These are phyloP conservation scores for Anniella stebbinsi DNA, from an alignment of 2,797 vertebrate genomes.

Conservation along the genomic window DNA sequence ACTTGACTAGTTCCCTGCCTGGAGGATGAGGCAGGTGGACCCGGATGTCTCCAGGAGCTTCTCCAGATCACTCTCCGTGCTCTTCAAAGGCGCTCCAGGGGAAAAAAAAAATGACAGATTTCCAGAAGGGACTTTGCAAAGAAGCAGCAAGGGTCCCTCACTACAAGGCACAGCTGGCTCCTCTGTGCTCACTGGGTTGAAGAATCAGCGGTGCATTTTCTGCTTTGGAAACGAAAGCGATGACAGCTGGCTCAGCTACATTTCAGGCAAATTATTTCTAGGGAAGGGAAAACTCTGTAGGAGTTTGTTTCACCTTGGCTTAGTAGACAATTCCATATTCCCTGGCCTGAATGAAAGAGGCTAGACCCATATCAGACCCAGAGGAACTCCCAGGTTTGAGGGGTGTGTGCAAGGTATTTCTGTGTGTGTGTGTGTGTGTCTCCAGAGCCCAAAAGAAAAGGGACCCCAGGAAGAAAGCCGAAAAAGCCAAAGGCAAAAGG, in stretches of 20 bases:
- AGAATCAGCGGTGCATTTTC: background rate
- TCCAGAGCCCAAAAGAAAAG: no score
- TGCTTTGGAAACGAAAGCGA: background rate
- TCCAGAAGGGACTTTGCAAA: background rate
- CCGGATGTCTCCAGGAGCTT: conserved; percentile 52
- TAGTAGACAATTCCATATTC: rapidly evolving
- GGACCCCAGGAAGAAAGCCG: no score
- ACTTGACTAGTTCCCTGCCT: conserved; percentile 52
- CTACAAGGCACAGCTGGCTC: conserved; percentile 60
- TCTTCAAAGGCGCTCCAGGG: conserved; percentile 59
- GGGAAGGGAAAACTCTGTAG: background rate
- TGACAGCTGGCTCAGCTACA: background rate
- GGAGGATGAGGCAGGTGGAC: conserved; percentile 28
- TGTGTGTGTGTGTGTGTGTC: no score
- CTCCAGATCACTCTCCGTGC: conserved; percentile 4
- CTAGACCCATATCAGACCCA: background rate
- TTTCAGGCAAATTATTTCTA: background rate
- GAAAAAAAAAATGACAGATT: conserved; percentile 67
- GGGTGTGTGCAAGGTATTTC: no score
- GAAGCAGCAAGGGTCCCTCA: conserved; percentile 42
- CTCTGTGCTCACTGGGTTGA: conserved; percentile 10
- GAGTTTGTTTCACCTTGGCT: background rate
- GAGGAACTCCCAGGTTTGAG: no score
- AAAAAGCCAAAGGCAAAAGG: no score
- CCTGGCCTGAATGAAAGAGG: background rate